Evolutionary conservation across 1,140 invertebrate genomes (phyloP), one percentile per base, ranked within the genome.

Genomic region (Hylaeus volcanicus): DNA sequence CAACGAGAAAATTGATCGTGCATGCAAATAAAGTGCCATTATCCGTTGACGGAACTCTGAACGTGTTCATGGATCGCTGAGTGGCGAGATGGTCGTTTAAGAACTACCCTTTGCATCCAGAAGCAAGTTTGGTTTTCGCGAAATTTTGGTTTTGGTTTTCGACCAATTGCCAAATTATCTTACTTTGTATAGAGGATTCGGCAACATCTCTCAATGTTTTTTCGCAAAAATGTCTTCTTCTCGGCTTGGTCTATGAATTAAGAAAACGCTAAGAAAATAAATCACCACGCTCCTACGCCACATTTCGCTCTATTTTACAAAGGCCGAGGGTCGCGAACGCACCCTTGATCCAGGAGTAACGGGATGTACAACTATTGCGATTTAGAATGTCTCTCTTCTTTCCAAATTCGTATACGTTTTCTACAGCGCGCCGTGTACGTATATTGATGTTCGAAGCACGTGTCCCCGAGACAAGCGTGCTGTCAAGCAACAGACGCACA

Each of bases 1-100:
- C 8, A 75, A 71, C 77, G 74, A 74, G 85, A 79, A 80, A 90
- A 91, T 90, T 89, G 90, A 91, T 90, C 90, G 89, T 86, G 88
- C 86, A 92, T 92, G 90, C 90, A 90, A 91, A 91, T 91, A 89
- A 88, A 90, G 87, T 88, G 77, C 84, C 83, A 89, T 91, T 91
- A 91, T 87, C 70, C n/a, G 58, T 56, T 76, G 70, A 79, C 80
- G 82, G 66, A 82, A 81, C 74, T 61, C 66, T 69, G 79, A 81
- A 83, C 79, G 68, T 79, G 79, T 84, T 86, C 82, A 81, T 86
- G 66, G 55, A 73, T 71, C 66, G 81, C 64, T 68, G 64, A 43
- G 48, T 15, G 86, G 70, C 74, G 77, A 77, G 65, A 60, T 48
- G 56, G 60, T 26, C 39, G 68, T n/a, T 72, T 63, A 72, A 71